A percentile compares a stretch with the other conserved stretches of the same genome.
These are phyloP conservation scores for Onychomys leucogaster DNA, from an alignment of 2,797 vertebrate species.

Conservation along the genomic window DNA sequence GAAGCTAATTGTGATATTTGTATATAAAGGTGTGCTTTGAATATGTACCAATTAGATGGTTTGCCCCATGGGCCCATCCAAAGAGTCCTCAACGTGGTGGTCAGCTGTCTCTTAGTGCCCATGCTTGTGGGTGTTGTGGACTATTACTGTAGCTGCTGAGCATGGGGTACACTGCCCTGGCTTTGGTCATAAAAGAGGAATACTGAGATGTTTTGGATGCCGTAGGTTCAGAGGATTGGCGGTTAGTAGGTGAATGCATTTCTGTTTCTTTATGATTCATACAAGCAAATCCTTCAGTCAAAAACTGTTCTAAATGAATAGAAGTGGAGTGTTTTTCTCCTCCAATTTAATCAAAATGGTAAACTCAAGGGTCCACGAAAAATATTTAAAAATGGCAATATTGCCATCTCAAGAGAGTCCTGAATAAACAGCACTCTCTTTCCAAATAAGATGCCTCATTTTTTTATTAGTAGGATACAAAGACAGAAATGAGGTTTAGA, in stretches of 20 bases:
- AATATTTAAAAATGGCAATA: slow-evolving; percentile 61
- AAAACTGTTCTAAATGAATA: background rate
- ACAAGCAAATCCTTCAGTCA: slow-evolving; percentile 56
- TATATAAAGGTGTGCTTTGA: slow-evolving; percentile 58
- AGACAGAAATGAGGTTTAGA: slow-evolving; percentile 63
- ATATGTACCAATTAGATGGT: slow-evolving; percentile 56
- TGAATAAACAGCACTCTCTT: slow-evolving; percentile 49
- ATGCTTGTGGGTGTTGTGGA: background rate
- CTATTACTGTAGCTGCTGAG: slow-evolving; percentile 32
- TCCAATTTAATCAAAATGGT: slow-evolving; percentile 57
- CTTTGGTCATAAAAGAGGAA: slow-evolving; percentile 53
- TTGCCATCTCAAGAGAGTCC: slow-evolving; percentile 56
- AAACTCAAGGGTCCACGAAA: slow-evolving; percentile 20
- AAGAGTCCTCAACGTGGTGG: slow-evolving; percentile 25
- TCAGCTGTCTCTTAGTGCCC: background rate
- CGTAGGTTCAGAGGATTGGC: slow-evolving; percentile 18
- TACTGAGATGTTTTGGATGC: background rate
- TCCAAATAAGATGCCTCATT: slow-evolving; percentile 68
- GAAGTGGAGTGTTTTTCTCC: background rate
- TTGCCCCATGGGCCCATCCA: slow-evolving; percentile 50
- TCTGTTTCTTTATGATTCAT: slow-evolving; percentile 23
- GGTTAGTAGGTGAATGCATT: slow-evolving; percentile 18
- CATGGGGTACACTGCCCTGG: slow-evolving; percentile 23
- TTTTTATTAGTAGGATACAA: slow-evolving; percentile 65
- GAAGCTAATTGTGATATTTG: slow-evolving; percentile 20